phyloP scores from a whole-genome alignment of 2,888 invertebrate species.

The Apamea anceps region DNA sequence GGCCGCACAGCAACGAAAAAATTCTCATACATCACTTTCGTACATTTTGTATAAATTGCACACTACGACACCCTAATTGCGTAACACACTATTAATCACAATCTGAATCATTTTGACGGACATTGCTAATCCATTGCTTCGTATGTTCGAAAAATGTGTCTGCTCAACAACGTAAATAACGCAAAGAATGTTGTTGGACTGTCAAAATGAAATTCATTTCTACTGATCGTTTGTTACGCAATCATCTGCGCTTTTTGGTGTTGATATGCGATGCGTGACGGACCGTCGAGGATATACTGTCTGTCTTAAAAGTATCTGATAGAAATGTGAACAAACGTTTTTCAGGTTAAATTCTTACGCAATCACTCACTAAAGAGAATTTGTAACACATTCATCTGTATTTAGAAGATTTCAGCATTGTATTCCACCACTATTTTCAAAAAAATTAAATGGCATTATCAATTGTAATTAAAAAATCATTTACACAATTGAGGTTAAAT shows the following conservation, averaged over 20 bases:
- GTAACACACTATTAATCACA: no score
- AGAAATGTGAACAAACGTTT: background rate
- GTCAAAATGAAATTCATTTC: no score
- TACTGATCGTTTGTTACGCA: no score
- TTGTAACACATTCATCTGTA: background rate
- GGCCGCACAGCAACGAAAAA: background rate
- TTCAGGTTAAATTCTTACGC: background rate
- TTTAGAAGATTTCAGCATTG: background rate
- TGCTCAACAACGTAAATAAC: no score
- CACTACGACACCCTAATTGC: background rate
- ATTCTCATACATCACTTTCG: background rate
- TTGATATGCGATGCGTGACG: background rate
- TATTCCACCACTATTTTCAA: background rate
- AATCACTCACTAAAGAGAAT: background rate
- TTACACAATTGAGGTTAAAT: background rate
- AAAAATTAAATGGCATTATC: background rate
- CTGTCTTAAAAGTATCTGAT: slow-evolving; percentile 5
- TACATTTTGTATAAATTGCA: background rate
- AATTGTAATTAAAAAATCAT: background rate
- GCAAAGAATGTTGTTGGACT: no score
- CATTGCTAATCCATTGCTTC: no score
- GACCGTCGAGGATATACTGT: background rate
- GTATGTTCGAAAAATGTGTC: no score
- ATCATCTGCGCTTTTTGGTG: no score
- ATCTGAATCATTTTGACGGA: no score